A percentile compares a stretch with the other conserved stretches of the same genome.
Conservation (phyloP, 2,888 invertebrate species). For the Pheosia tremula region DNA sequence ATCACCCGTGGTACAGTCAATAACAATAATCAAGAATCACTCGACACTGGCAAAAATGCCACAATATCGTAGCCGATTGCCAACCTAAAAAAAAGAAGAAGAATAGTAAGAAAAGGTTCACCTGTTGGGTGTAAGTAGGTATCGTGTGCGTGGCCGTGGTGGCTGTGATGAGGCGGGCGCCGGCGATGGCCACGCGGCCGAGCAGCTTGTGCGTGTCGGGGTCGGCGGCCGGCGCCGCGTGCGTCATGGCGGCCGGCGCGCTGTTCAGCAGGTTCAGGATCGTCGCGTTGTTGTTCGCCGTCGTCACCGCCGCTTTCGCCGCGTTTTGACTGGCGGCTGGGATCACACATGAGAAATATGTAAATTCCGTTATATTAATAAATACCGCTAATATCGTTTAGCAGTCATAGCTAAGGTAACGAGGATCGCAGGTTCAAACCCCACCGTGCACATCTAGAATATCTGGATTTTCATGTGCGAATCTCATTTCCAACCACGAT, state of each 20-base stretch:
- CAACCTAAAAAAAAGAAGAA: no score
- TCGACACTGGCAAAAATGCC: no score
- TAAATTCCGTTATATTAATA: not conserved
- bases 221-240: conserved; percentile 53
- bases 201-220: conserved; percentile 72
- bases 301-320: conserved; percentile 75
- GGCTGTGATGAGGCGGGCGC: conserved; percentile 69
- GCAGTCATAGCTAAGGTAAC: no score
- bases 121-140: conserved; percentile 75
- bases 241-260: conserved; percentile 90
- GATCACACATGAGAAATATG: conserved; percentile 19
- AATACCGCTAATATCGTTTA: no score
- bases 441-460: no score
- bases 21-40: no score
- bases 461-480: no score
- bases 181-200: conserved; percentile 83
- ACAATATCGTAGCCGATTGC: no score
- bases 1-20: no score
- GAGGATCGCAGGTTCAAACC: no score
- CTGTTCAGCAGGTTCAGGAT: conserved; percentile 91
- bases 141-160: conserved; percentile 66
- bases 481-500: no score
- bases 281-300: conserved; percentile 87
- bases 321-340: conserved; percentile 75
- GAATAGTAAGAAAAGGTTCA: conserved; percentile 20